These are phyloP conservation scores for Ectobius pallidus DNA, from an alignment of 2,888 invertebrate genomes.

Conservation along the genomic window DNA sequence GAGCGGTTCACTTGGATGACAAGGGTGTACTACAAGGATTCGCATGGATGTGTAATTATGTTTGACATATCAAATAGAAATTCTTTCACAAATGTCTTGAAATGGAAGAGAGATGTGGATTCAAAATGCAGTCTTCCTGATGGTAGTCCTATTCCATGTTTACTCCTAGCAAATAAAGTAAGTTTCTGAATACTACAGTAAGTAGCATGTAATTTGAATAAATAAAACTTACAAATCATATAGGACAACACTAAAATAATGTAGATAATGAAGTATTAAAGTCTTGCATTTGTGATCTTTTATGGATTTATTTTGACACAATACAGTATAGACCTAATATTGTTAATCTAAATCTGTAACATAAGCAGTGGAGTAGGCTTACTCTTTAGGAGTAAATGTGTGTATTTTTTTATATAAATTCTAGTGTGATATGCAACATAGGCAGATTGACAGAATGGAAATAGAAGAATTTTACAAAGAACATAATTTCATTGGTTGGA, in stretches of 20 bases:
- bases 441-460: neutral
- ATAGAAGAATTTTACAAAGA: conserved; percentile 4
- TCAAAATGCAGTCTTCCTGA: conserved; percentile 61
- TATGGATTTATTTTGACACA: no score
- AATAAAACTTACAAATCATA: no score
- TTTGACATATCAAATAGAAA: conserved; percentile 63
- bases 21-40: conserved; percentile 64
- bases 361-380: no score
- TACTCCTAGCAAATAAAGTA: conserved; percentile 64
- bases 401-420: neutral
- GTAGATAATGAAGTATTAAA: no score
- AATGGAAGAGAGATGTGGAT: conserved; percentile 65
- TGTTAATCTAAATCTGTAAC: no score
- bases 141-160: conserved; percentile 61
- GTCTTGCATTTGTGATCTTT: no score
- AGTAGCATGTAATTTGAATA: no score
- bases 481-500: conserved; percentile 5
- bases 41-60: conserved; percentile 60
- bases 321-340: no score
- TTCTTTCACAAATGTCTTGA: conserved; percentile 62
- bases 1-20: conserved; percentile 66
- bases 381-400: no score
- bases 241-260: no score
- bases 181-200: neutral
- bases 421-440: conserved; percentile 2